Evolutionary conservation across 2,797 vertebrate species (phyloP).

Genomic region (Crocidura indochinensis): DNA sequence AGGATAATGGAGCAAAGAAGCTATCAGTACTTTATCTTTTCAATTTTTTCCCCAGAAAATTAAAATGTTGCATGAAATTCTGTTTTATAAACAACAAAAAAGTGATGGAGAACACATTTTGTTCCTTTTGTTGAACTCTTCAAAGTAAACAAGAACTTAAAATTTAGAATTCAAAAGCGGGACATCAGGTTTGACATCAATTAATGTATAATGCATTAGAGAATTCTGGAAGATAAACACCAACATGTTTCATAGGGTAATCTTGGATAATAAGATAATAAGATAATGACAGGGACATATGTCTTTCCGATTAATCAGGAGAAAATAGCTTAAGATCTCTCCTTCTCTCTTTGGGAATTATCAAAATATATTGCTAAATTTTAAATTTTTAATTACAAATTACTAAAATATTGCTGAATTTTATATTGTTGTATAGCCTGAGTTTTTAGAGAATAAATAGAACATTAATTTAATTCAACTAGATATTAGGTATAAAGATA

Average conservation of each 20-base stretch:
- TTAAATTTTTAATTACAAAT: constrained; percentile 31
- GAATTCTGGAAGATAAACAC: constrained; percentile 74
- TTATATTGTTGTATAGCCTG: constrained; percentile 54
- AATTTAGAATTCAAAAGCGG: constrained; percentile 78
- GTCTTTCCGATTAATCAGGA: constrained; percentile 76
- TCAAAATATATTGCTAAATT: constrained; percentile 25
- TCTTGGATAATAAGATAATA: constrained; percentile 76
- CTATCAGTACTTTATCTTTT: not conserved
- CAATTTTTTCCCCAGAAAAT: constrained; percentile 71
- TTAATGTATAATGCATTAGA: constrained; percentile 83
- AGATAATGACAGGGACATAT: constrained; percentile 78
- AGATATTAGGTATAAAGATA: not conserved
- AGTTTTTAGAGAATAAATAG: constrained; percentile 50
- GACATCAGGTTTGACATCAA: constrained; percentile 73
- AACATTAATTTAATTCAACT: constrained; percentile 36
- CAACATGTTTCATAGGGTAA: constrained; percentile 81
- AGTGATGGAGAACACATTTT: constrained; percentile 33
- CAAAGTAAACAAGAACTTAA: constrained; percentile 64
- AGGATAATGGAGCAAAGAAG: not conserved
- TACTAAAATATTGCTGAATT: constrained; percentile 32
- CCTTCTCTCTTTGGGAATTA: constrained; percentile 33
- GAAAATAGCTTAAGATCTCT: constrained; percentile 57
- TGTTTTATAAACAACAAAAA: constrained; percentile 73
- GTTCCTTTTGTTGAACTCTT: constrained; percentile 62
- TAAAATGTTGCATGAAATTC: constrained; percentile 60